Evolutionary conservation across 2,888 invertebrate genomes (phyloP).

Genomic region (Agonopterix heracliana): DNA sequence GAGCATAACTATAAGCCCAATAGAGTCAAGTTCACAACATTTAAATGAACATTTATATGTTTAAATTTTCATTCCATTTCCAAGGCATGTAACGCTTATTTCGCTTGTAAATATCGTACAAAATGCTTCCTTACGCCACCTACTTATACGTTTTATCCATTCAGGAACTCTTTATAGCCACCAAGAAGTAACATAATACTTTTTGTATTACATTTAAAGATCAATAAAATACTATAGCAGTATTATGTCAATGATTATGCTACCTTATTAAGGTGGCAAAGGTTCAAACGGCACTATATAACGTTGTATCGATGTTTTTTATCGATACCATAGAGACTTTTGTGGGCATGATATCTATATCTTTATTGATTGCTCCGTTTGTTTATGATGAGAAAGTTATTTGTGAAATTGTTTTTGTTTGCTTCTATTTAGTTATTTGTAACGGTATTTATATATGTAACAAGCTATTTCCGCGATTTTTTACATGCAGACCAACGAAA

Average conservation of each 20-base stretch:
- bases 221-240: constrained; percentile 6
- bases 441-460: no score
- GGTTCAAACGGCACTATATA: background rate
- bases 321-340: background rate
- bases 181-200: background rate
- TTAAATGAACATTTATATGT: no score
- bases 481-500: no score
- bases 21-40: no score
- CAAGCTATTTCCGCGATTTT: no score
- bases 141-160: no score
- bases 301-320: no score
- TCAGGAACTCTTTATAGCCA: background rate
- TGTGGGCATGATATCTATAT: constrained; percentile 3
- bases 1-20: no score
- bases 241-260: constrained; percentile 7
- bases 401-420: no score
- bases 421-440: no score
- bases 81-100: background rate
- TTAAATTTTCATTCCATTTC: no score
- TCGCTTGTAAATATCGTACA: background rate
- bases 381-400: background rate
- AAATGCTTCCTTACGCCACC: no score
- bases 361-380: constrained; percentile 4
- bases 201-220: constrained; percentile 3
- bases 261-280: constrained; percentile 4